Conservation (phyloP, 2,888 invertebrate genomes). For the Zaprionus bogoriensis region DNA sequence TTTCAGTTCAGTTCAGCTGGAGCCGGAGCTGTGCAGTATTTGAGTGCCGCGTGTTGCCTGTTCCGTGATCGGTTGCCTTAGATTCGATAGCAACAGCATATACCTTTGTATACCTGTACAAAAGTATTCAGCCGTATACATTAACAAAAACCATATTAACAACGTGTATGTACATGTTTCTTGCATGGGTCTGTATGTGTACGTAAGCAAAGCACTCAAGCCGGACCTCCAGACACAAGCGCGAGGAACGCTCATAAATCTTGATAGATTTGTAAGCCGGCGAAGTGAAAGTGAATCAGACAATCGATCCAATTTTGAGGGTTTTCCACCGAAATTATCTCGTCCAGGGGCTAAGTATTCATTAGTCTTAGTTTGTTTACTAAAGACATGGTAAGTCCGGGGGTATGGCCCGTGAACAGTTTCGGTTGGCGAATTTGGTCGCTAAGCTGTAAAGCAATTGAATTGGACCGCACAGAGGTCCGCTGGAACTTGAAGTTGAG, state of each 20-base stretch:
- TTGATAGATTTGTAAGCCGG: constrained; percentile 57
- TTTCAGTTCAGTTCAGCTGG: not conserved
- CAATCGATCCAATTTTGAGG: constrained; percentile 39
- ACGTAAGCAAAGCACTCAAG: constrained; percentile 28
- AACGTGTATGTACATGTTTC: not conserved
- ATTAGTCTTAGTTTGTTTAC: constrained; percentile 52
- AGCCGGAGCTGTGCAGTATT: not conserved
- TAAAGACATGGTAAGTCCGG: constrained; percentile 24
- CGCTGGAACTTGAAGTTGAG: constrained; percentile 14
- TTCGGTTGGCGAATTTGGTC: constrained; percentile 20
- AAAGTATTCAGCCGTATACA: too few species aligned
- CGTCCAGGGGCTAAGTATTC: constrained; percentile 48
- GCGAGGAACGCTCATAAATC: constrained; percentile 50
- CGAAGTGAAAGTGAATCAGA: constrained; percentile 62
- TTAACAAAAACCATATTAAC: too few species aligned
- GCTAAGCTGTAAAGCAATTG: constrained; percentile 24
- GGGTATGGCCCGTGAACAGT: not conserved
- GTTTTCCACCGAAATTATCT: constrained; percentile 36
- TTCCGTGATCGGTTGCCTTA: not conserved
- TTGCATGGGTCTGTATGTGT: not conserved
- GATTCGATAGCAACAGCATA: not conserved
- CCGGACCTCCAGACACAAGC: constrained; percentile 37
- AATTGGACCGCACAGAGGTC: constrained; percentile 14
- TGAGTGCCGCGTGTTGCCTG: not conserved
- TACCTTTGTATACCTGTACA: not conserved